These are phyloP conservation scores for Halichoerus grypus DNA, from an alignment of 2,113 vertebrate species.

Conservation along the genomic window DNA sequence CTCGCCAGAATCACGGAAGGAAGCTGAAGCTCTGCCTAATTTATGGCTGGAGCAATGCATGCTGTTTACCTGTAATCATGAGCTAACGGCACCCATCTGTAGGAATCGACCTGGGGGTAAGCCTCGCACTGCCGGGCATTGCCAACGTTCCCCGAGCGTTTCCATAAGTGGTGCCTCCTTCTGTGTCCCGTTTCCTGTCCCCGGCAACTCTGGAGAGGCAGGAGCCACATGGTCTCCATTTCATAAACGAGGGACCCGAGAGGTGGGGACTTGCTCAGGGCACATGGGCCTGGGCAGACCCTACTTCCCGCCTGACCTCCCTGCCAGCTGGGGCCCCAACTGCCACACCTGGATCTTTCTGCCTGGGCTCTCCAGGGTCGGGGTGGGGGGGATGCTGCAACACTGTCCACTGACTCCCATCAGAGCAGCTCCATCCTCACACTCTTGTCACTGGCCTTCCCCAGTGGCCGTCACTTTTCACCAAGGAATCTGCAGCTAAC, in stretches of 20 bases:
- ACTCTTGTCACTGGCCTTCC: rapidly evolving
- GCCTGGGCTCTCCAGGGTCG: neutral
- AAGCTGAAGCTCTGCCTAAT: neutral
- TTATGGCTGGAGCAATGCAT: rapidly evolving
- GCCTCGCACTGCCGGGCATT: rapidly evolving
- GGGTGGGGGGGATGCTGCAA: neutral
- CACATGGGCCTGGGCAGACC: neutral
- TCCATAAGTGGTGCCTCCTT: neutral
- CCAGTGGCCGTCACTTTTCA: rapidly evolving
- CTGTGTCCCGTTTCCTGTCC: rapidly evolving
- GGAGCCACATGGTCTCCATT: rapidly evolving
- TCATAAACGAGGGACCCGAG: neutral
- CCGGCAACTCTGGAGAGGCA: neutral
- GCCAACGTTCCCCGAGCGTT: neutral
- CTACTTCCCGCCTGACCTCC: neutral
- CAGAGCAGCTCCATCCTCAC: rapidly evolving
- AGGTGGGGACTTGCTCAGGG: rapidly evolving
- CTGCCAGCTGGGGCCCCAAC: neutral
- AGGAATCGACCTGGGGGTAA: rapidly evolving
- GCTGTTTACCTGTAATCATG: neutral
- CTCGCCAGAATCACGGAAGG: neutral
- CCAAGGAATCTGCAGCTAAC: neutral
- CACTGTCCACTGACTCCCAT: rapidly evolving
- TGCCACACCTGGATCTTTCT: neutral
- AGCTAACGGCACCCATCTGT: neutral